These are phyloP conservation scores for Melanotus villosus DNA, from an alignment of 2,888 invertebrate species.

Conservation along the genomic window DNA sequence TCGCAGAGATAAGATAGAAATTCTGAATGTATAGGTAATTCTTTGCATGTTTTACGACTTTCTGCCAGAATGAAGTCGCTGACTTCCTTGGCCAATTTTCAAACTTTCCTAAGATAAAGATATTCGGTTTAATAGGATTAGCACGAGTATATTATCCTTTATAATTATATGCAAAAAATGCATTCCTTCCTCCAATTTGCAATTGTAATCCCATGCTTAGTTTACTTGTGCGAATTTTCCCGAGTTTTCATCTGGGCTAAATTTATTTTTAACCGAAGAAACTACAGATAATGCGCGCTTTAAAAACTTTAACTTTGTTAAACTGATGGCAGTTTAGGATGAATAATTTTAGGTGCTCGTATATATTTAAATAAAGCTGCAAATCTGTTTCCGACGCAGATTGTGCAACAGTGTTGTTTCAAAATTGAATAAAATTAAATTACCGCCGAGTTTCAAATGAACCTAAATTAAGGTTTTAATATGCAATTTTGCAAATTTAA, in stretches of 20 bases:
- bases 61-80: slow-evolving; percentile 8
- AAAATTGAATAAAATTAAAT: slow-evolving; percentile 28
- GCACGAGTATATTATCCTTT: background rate
- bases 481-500: slow-evolving; percentile 22
- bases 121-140: slow-evolving; percentile 15
- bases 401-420: slow-evolving; percentile 23
- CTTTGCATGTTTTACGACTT: slow-evolving; percentile 18
- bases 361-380: slow-evolving; percentile 22
- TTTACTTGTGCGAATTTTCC: background rate
- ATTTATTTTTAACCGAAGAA: background rate
- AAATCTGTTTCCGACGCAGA: slow-evolving; percentile 28
- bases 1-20: slow-evolving; percentile 17
- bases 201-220: background rate
- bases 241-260: background rate
- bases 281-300: background rate
- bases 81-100: slow-evolving; percentile 14
- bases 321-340: background rate
- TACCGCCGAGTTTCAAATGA: slow-evolving; percentile 11
- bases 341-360: slow-evolving; percentile 1
- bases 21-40: slow-evolving; percentile 24
- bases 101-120: slow-evolving; percentile 6
- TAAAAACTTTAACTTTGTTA: background rate
- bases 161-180: slow-evolving; percentile 16
- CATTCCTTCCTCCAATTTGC: background rate
- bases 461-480: slow-evolving; percentile 30